Conservation (phyloP, 2,888 invertebrate genomes). For the Celastrina argiolus region DNA sequence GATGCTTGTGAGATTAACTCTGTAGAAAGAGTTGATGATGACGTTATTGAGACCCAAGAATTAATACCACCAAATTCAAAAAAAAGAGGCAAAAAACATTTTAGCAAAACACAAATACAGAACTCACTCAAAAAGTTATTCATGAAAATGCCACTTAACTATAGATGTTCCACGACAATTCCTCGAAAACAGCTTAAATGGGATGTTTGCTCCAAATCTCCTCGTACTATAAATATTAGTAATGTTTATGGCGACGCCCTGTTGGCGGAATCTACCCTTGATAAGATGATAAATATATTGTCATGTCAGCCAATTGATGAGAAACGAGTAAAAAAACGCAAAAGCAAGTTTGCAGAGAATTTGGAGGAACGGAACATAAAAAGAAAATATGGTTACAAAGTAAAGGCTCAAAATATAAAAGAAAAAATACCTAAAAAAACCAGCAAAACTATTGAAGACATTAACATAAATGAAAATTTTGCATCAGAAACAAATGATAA, state of each 20-base stretch:
- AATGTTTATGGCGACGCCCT: slow-evolving; percentile 34
- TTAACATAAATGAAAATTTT: neutral
- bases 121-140: neutral
- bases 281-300: slow-evolving; percentile 54
- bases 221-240: neutral
- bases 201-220: slow-evolving; percentile 19
- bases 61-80: neutral
- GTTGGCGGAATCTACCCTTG: slow-evolving; percentile 50
- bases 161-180: neutral
- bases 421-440: neutral
- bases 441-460: neutral
- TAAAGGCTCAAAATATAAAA: neutral
- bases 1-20: neutral
- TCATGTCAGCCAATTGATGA: slow-evolving; percentile 25
- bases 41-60: neutral
- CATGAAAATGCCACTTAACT: neutral
- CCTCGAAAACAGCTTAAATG: neutral
- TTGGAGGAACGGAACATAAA: neutral
- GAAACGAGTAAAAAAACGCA: neutral
- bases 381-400: neutral
- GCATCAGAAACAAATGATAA: neutral
- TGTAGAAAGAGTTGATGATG: neutral
- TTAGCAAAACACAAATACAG: neutral
- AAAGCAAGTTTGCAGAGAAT: neutral
- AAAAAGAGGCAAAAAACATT: neutral